Evolutionary conservation across 30 jellyfish, hydroid and myxozoan genomes (phyloP).

Genomic region (Pseudorhiza aurosa): DNA sequence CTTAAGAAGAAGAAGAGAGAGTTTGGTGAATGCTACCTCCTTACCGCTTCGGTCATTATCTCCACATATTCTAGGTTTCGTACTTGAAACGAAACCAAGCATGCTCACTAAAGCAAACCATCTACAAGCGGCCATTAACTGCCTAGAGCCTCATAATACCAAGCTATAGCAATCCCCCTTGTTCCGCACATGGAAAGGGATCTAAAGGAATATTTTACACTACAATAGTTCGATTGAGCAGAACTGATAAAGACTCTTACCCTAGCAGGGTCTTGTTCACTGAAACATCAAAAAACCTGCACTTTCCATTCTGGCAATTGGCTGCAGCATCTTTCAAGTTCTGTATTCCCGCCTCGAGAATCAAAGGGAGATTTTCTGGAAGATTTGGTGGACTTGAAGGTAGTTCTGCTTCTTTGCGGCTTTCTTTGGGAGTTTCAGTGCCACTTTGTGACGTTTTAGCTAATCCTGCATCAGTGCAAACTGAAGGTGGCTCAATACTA

Average conservation of each 20-base stretch:
- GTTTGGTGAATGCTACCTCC: too few species aligned
- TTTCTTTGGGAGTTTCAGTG: constrained; percentile 17
- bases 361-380: constrained; percentile 77
- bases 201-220: too few species aligned
- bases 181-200: too few species aligned
- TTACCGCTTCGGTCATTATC: too few species aligned
- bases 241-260: constrained; percentile 34
- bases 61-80: too few species aligned
- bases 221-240: too few species aligned
- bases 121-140: too few species aligned
- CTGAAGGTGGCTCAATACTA: not conserved
- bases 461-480: not conserved
- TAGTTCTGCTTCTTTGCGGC: constrained; percentile 36
- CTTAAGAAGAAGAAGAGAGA: too few species aligned
- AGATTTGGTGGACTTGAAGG: constrained; percentile 76
- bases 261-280: constrained; percentile 85
- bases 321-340: constrained; percentile 86
- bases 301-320: constrained; percentile 73
- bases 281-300: constrained; percentile 74
- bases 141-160: too few species aligned
- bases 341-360: constrained; percentile 56
- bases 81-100: too few species aligned
- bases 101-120: too few species aligned
- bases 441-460: not conserved
- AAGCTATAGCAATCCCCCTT: too few species aligned